Conservation (phyloP, 2,113 vertebrate genomes). For the Noctilio leporinus region DNA sequence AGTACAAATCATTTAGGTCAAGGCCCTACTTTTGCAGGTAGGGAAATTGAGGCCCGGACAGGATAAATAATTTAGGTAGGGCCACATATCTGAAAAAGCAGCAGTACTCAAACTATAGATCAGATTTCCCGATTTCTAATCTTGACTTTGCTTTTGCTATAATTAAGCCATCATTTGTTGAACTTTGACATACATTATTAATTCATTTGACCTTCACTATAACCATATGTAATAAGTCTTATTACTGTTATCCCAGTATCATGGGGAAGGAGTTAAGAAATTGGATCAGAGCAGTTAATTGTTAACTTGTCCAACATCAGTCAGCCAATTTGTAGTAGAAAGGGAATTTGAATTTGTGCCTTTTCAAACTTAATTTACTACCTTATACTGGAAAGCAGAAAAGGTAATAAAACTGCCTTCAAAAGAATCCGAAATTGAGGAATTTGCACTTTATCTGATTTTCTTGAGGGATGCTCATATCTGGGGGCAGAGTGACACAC, state of each 20-base stretch:
- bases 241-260: neutral
- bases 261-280: neutral
- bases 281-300: neutral
- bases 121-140: conserved; percentile 8
- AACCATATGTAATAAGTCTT: neutral
- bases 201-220: conserved; percentile 2
- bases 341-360: neutral
- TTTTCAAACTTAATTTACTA: neutral
- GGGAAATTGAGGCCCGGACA: conserved; percentile 5
- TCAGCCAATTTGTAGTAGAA: neutral
- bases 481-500: neutral
- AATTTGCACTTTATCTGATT: neutral
- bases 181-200: neutral
- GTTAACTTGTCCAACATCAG: neutral
- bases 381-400: neutral
- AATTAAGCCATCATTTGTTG: neutral
- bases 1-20: neutral
- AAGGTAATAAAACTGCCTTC: neutral
- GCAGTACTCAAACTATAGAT: neutral
- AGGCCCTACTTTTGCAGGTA: neutral
- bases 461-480: neutral
- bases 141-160: neutral
- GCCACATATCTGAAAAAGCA: neutral
- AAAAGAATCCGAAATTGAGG: neutral
- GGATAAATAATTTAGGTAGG: neutral